Evolutionary conservation across 1,140 invertebrate genomes (phyloP), one percentile per base, ranked within the genome.

Genomic region (Sweltsa coloradensis): DNA sequence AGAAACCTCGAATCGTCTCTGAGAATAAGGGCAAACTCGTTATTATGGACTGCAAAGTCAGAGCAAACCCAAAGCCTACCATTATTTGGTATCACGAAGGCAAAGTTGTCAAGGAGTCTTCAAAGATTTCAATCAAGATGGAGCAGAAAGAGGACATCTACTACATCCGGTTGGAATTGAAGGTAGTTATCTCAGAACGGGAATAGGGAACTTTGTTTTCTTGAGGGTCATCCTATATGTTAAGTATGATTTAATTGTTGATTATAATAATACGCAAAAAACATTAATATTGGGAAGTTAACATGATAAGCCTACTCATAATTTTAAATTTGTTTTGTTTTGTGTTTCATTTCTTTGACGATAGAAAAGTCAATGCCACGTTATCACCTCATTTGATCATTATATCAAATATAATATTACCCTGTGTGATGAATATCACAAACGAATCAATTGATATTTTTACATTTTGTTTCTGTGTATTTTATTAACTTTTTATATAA

Each of bases 1-100:
- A 97, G 63, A 99, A 99, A 67, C 96, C 96, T 14, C 76, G 81
- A 52, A 97, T 96, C 56, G 85, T 86, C 52, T 96, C 95, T 0
- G 87, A 92, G 65, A 83, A 96, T 60, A 88, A 89, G 59, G 94
- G 94, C 5, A 94, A 95, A 72, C 70, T 95, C 36, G 89, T 98
- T n/a, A 81, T 95, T 39, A 96, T 99, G 90, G 92, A 96, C 64
- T 97, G 93, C 65, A 88, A 86, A 61, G 87, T 97, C 0, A 89
- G 85, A 55, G 90, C 95, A 26, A 88, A 89, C 60, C 91, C 94
- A 0, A 89, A 89, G 66, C 94, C 95, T 16, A 82, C 81, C 26
- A 91, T 96, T 42, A 75, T 86, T n/a, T 99, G 96, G 96, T 88
- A 79, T 53, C 79, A 80, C 54, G 87, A 89, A 51, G 82, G 83